Conservation (phyloP, 2,888 invertebrate species). For the Torymus aiolomorphi region DNA sequence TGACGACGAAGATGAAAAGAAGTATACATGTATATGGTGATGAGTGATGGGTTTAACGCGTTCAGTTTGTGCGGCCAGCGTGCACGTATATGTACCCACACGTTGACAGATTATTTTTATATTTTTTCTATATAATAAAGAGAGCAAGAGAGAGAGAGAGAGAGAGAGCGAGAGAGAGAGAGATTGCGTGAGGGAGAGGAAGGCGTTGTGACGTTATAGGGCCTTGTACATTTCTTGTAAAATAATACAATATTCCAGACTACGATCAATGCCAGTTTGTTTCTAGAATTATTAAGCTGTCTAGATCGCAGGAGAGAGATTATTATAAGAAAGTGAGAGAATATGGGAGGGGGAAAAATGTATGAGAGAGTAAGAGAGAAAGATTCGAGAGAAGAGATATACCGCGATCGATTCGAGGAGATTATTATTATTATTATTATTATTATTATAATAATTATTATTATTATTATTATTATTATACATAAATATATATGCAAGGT, state of each 20-base stretch:
- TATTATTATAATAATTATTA: too few species aligned
- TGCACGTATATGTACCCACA: not conserved
- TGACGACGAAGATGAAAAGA: slow-evolving; percentile 5
- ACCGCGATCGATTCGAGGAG: slow-evolving; percentile 18
- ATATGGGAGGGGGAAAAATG: too few species aligned
- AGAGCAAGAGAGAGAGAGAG: too few species aligned
- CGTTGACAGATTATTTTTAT: slow-evolving; percentile 57
- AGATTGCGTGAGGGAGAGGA: not conserved
- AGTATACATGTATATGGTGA: slow-evolving; percentile 7
- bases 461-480: too few species aligned
- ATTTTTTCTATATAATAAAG: slow-evolving; percentile 55
- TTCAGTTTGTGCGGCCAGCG: slow-evolving; percentile 30
- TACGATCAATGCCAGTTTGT: slow-evolving; percentile 68
- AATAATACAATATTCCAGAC: slow-evolving; percentile 60
- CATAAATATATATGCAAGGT: slow-evolving; percentile 9
- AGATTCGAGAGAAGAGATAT: slow-evolving; percentile 33
- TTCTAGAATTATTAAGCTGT: slow-evolving; percentile 47
- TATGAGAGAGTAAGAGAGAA: slow-evolving; percentile 6
- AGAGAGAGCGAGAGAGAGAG: too few species aligned
- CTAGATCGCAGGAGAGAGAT: slow-evolving; percentile 28
- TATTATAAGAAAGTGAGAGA: slow-evolving; percentile 11
- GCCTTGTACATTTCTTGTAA: slow-evolving; percentile 72
- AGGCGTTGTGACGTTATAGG: slow-evolving; percentile 39
- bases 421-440: not conserved
- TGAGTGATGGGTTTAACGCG: slow-evolving; percentile 44